Conservation (phyloP, 2,888 invertebrate species). For the Allacma fusca region DNA sequence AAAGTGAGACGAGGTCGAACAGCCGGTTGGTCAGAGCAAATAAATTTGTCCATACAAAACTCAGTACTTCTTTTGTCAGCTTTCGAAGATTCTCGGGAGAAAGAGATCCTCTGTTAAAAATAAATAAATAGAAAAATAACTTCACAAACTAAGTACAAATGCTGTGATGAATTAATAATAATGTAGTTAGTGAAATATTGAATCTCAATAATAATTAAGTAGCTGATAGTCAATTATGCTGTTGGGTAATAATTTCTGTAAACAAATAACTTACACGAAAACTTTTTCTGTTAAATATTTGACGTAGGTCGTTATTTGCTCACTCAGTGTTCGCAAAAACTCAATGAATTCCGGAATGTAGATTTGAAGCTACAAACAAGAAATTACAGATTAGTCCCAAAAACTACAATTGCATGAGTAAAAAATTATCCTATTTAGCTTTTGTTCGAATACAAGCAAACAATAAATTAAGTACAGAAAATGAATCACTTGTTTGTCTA, state of each 20-base stretch:
- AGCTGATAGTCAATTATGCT: too few relatives aligned
- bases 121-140: too few relatives aligned
- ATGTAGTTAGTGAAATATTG: too few relatives aligned
- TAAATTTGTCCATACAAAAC: slow-evolving; percentile 58
- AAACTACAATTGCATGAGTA: background rate
- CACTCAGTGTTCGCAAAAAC: slow-evolving; percentile 34
- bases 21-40: slow-evolving; percentile 48
- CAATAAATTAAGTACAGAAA: too few relatives aligned
- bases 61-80: slow-evolving; percentile 56
- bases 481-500: slow-evolving; percentile 56
- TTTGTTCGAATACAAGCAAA: too few relatives aligned
- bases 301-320: slow-evolving; percentile 21
- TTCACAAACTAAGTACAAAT: too few relatives aligned
- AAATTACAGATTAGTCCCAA: background rate
- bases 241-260: background rate
- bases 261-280: slow-evolving; percentile 56
- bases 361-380: slow-evolving; percentile 52
- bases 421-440: too few relatives aligned
- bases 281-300: slow-evolving; percentile 57
- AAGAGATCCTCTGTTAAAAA: slow-evolving; percentile 48
- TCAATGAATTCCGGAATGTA: slow-evolving; percentile 60
- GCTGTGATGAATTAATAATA: too few relatives aligned
- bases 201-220: too few relatives aligned
- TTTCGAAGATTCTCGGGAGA: slow-evolving; percentile 60
- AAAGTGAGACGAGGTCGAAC: slow-evolving; percentile 45